Evolutionary conservation across 2,888 invertebrate species (phyloP), one percentile per base, ranked within the genome.

Genomic region (Aleiodes leptofemur): DNA sequence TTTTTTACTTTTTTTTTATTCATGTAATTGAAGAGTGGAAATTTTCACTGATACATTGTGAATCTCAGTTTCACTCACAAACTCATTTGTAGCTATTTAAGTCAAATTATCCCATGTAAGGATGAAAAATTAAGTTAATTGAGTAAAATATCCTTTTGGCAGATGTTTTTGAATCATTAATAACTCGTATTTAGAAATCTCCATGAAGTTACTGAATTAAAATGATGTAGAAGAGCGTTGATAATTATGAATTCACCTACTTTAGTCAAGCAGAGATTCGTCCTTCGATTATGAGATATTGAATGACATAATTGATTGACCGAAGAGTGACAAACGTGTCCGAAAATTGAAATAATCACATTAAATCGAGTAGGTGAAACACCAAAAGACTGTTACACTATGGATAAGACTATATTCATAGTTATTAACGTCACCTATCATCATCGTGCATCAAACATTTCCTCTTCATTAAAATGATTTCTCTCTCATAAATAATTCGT

Each of bases 371-470:
- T 5, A 16, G 31, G 5, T 34, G 34, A 34, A 34, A 53, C 34
- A n/a, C 7, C 7, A 8, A 43, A 43, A 51, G 69, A 69, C 29
- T n/a, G 50, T 50, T 53, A 23, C 13, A 34, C 43, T 71, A 57
- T 50, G 38, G 72, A 72, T 72, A 64, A 72, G 61, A 61, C 13
- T 72, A 50, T 64, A 61, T 64, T 34, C 53, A 14, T 29, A 16
- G 61, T 72, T 72, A 72, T 72, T 72, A 51, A 61, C 64, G 53
- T 31, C 34, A 48, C 43, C 64, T 31, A 72, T 72, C 72, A 72
- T 31, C 31, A 48, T 57, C 16, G 23, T 34, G 43, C 16, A 23
- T 43, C 43, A 48, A 56, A 71, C 71, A 71, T 71, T 71, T 71
- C 57, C 71, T 59, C 59, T 48, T 57, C 71, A 57, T 71, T 57